Percentiles rank a stretch among this genome's conserved stretches.
phyloP scores from a whole-genome alignment of 2,113 vertebrate genomes.

The Chinchilla lanigera region DNA sequence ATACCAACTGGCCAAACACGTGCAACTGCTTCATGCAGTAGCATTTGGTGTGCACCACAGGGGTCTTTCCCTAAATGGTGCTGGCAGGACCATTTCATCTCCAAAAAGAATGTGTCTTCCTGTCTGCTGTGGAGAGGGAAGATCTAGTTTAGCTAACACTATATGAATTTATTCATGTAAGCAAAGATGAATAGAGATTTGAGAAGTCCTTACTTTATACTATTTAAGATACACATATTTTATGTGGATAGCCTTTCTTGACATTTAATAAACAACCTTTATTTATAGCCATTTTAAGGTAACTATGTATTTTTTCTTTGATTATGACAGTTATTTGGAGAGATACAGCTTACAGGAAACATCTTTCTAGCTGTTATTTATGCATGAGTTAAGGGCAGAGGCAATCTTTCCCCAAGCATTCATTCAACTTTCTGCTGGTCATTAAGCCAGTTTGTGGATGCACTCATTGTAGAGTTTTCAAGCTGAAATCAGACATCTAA shows the following conservation, averaged over 20 bases:
- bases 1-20: constrained; percentile 10
- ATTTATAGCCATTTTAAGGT: constrained; percentile 10
- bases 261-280: constrained; percentile 17
- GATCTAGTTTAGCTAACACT: constrained; percentile 12
- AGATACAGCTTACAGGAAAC: not conserved
- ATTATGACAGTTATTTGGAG: constrained; percentile 6
- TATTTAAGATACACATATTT: not conserved
- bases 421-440: not conserved
- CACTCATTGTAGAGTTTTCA: not conserved
- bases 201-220: not conserved
- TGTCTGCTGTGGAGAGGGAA: not conserved
- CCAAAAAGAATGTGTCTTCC: not conserved
- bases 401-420: not conserved
- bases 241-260: not conserved
- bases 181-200: not conserved
- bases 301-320: constrained; percentile 12
- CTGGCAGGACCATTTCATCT: constrained; percentile 26
- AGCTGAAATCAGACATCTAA: not conserved
- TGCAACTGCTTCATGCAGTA: not conserved
- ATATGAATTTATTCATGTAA: not conserved
- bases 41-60: not conserved
- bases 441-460: not conserved
- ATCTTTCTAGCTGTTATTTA: not conserved
- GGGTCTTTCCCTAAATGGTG: not conserved
- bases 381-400: not conserved